Base-by-base conservation (phyloP, 2,888 invertebrate species). In the Pachycephus smyrnensis region DNA sequence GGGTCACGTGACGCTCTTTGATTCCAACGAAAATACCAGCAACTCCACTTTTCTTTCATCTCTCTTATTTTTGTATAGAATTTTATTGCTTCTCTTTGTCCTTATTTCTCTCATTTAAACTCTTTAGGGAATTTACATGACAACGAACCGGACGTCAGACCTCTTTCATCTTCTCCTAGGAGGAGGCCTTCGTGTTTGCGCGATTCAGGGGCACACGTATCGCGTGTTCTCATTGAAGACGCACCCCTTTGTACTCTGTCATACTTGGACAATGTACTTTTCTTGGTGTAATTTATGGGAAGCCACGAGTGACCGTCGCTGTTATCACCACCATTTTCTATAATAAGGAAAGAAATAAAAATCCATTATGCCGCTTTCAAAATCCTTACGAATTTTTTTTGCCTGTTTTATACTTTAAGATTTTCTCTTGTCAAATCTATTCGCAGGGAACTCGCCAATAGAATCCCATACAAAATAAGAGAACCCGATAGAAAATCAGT, bases 101-200 rank as follows among this genome's bases (percentile, higher is more conserved):
- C 55, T 55, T 55, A 55, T 55, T 23, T 23, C 23, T 55, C 55
- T 55, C 23, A 23, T 55, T 55, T 55, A 55, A 23, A 6, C 55
- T 55, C 71, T 33, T 31, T 33, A 71, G 9, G 71, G 23, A 71
- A 71, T 71, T 33, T 71, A 33, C 71, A 33, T 33, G 71, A 71
- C 71, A 71, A 71, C 71, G 71, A 71, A 71, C 71, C 71, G 71
- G 71, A 71, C 31, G 71, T 71, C 33, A 23, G 55, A 55, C 12
- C 30, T 30, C 71, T 30, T 71, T 71, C 71, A 32, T 71, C 30
- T 33, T 31, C 15, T 32, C 12, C 71, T 31, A 71, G 71, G 33
- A 15, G 71, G 30, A 71, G 71, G 55, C 55, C 55, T 55, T 55
- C 55, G 55, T 55, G 55, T 55, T 55, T 55, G 55, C 55, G 55